Base-by-base conservation (phyloP, 2,797 vertebrate genomes). In the Enteromius thamalakanensis region DNA sequence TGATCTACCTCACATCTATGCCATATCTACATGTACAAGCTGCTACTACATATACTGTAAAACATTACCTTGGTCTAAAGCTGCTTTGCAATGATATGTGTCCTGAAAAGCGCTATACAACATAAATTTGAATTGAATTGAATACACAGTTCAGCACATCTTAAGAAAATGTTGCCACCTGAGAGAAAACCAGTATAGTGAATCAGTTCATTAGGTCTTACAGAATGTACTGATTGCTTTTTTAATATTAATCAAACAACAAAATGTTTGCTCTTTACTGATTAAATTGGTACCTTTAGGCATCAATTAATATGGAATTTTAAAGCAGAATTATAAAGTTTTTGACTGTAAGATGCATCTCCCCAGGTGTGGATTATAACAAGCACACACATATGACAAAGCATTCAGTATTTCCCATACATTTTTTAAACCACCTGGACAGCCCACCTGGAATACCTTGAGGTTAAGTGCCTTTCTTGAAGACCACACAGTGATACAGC, bases 381-480 rank as follows among this genome's bases (percentile, higher is more conserved):
- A 42, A 42, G 40, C 40, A 9, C 40, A 40, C 40, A 40, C 40
- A 40, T 40, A 42, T 42, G 10, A 42, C 19, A 70, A 32, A 47
- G 37, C 51, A 70, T 81, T 8, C n/a, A 47, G 9, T 21, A 17
- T 47, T 84, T 34, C 23, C 45, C 71, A 11, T 68, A 32, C 1
- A 71, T 71, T 58, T 60, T 47, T 34, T 29, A 71, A 81, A 62
- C 55, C 74, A 68, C 68, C 74, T 23, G 47, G 58, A 23, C 68
- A 10, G 29, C 47, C 72, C 71, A 68, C 45, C 67, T 29, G 23
- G 15, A 78, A 60, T 62, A 40, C 62, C n/a, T 51, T 14, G 26
- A 29, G 68, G 53, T 80, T 80, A 80, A 80, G 53, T 62, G 72
- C 40, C 8, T 80, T 80, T 70, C 42, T 47, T 80, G 68, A 45